Evolutionary conservation across 2,888 invertebrate species (phyloP), one percentile per base, ranked within the genome.

Genomic region (Ariolimax columbianus): DNA sequence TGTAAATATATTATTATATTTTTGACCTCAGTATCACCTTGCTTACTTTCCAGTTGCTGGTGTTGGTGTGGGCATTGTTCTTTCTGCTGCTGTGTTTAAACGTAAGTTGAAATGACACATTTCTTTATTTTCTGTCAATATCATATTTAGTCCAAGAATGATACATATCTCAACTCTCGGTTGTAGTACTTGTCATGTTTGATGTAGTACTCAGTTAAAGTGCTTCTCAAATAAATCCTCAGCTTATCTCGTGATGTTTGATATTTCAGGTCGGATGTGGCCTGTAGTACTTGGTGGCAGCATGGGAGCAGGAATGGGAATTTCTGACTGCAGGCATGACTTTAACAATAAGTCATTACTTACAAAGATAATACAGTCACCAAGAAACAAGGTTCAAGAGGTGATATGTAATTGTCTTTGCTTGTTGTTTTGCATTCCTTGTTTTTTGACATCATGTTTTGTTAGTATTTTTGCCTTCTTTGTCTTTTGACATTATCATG

Each of bases 301-400:
- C 82, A 96, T 97, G 93, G 99, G 98, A 66, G 95, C 98, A 91
- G 99, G 99, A 80, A 96, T 97, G 95, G 98, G 97, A 78, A 97
- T 97, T 95, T 96, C 97, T 83, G 97, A 97, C 94, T 98, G 98
- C 94, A 96, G 97, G 94, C 95, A 96, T 92, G 96, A 96, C 85
- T 94, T 95, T 80, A 88, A 90, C 85, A 17, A 43, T 3, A 73
- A 11, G 1, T 40, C 14, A 26, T 47, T 47, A 11, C 73, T 43
- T 73, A 2, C 73, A 73, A 73, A n/a, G 47, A 43, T 26, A n/a
- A 43, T 73, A 43, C n/a, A 43, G 17, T n/a, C 73, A 66, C 66
- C 66, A 30, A 66, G 0, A 30, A 66, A 30, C 33, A 33, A 33
- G 0, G 2, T 33, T 23, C 33, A 66, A 23, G 66, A 66, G 73